Percentiles rank a stretch among this genome's conserved stretches.
These are phyloP conservation scores for Pteropus alecto DNA, from an alignment of 2,113 vertebrate species.

Conservation along the genomic window DNA sequence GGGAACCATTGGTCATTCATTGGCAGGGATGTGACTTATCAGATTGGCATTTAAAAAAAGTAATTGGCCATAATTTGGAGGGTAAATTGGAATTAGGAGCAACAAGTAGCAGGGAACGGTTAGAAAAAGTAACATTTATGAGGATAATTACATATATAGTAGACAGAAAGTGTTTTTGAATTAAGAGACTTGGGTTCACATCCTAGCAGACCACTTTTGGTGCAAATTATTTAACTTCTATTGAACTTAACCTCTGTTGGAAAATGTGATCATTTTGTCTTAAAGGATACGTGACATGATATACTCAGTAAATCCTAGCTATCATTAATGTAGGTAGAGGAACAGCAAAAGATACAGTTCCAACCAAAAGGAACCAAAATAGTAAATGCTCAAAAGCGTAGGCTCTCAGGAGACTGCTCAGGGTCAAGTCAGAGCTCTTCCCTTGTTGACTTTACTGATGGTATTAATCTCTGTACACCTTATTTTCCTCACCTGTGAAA, in stretches of 20 bases:
- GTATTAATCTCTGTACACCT: neutral
- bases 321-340: neutral
- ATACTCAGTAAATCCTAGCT: neutral
- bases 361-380: neutral
- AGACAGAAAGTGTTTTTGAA: neutral
- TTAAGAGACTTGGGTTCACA: neutral
- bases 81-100: neutral
- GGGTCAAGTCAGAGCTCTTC: neutral
- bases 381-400: neutral
- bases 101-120: neutral
- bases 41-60: neutral
- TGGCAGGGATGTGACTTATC: neutral
- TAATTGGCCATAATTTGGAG: neutral
- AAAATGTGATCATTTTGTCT: neutral
- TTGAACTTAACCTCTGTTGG: neutral
- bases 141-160: neutral
- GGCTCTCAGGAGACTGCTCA: neutral
- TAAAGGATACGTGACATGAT: neutral
- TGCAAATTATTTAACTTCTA: neutral
- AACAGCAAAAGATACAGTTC: neutral
- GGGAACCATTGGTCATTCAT: neutral
- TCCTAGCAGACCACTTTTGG: neutral
- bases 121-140: neutral
- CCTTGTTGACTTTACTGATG: neutral
- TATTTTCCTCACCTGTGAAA: neutral